A percentile compares a stretch with the other conserved stretches of the same genome.
Evolutionary conservation across 2,797 vertebrate species (phyloP).

Genomic region (Notoglanidium macrostoma): DNA sequence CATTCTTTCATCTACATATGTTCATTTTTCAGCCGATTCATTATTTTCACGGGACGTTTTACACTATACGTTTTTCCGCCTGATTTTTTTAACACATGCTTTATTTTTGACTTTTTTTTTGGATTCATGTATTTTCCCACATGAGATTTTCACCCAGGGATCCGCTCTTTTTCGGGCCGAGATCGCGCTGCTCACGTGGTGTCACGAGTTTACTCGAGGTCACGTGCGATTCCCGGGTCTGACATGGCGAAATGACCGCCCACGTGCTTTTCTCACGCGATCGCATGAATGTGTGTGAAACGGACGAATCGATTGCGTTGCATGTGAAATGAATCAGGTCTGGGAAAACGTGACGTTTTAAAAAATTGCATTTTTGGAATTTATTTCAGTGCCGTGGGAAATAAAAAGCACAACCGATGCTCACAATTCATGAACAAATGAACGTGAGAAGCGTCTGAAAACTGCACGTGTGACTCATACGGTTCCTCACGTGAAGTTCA

Average conservation of each 20-base stretch:
- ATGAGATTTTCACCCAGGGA: too few species aligned
- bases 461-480: neutral
- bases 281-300: too few species aligned
- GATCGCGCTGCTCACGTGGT: neutral
- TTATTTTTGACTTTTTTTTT: neutral
- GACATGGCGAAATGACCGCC: neutral
- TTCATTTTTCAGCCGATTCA: too few species aligned
- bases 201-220: neutral
- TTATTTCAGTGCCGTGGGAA: too few species aligned
- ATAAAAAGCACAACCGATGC: neutral
- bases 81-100: neutral
- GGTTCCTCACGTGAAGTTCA: neutral
- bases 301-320: too few species aligned
- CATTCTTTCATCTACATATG: neutral
- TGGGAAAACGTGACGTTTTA: neutral
- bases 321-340: neutral
- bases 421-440: too few species aligned
- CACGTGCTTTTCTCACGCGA: neutral
- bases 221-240: too few species aligned
- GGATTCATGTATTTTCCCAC: too few species aligned
- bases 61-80: too few species aligned
- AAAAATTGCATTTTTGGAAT: too few species aligned
- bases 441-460: neutral
- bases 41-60: too few species aligned
- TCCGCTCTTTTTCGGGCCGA: too few species aligned